These are phyloP conservation scores for Poecilia gillii DNA, from an alignment of 2,797 vertebrate genomes.

Conservation along the genomic window DNA sequence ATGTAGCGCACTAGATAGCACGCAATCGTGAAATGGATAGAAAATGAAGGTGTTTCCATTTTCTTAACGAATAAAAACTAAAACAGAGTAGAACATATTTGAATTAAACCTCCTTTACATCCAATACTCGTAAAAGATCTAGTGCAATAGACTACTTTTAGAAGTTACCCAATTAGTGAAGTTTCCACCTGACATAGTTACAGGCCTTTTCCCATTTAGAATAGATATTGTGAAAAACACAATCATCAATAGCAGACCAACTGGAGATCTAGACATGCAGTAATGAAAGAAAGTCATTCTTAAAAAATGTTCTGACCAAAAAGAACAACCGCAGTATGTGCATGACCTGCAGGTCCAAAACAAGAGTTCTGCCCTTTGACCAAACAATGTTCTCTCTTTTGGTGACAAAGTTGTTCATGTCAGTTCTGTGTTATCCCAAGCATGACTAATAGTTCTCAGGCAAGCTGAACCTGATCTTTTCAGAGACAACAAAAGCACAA, in stretches of 20 bases:
- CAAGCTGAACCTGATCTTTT: constrained; percentile 36
- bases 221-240: not conserved
- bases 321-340: not conserved
- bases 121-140: not conserved
- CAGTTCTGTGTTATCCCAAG: constrained; percentile 24
- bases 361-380: constrained; percentile 11
- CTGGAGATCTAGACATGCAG: not conserved
- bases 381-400: constrained; percentile 24
- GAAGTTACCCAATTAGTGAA: not conserved
- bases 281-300: not conserved
- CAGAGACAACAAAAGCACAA: constrained; percentile 40
- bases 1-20: not conserved
- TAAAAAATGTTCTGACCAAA: not conserved
- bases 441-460: constrained; percentile 40
- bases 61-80: not conserved
- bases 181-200: not conserved
- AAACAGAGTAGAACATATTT: no score
- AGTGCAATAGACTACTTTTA: not conserved
- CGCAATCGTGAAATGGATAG: not conserved
- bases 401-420: constrained; percentile 23
- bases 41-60: not conserved
- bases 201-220: not conserved
- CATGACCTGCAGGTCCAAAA: not conserved
- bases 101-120: not conserved
- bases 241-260: not conserved